Percentiles rank a stretch among this genome's conserved stretches.
These are phyloP conservation scores for Gulo gulo DNA, from an alignment of 2,113 vertebrate species.

Conservation along the genomic window DNA sequence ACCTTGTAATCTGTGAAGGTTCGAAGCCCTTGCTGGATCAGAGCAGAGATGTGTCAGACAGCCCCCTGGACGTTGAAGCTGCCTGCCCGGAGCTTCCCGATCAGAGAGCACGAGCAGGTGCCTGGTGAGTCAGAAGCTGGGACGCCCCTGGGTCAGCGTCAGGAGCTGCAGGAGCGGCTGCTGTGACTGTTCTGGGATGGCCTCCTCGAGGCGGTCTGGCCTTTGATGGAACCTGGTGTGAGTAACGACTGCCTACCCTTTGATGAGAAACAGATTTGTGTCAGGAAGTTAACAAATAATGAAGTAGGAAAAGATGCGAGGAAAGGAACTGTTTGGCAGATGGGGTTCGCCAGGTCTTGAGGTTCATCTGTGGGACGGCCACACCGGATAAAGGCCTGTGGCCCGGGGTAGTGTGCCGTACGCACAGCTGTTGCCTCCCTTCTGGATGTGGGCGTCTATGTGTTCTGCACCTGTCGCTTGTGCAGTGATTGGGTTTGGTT, in stretches of 20 bases:
- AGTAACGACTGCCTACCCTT: background rate
- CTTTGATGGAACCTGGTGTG: conserved; percentile 13
- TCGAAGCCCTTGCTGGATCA: background rate
- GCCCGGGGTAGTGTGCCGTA: accelerated
- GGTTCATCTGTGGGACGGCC: background rate
- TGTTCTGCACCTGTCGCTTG: background rate
- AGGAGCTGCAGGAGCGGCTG: background rate
- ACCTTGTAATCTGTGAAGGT: background rate
- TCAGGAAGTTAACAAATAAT: conserved; percentile 2
- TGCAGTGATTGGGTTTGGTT: background rate
- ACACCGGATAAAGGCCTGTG: background rate
- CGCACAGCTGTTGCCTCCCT: accelerated
- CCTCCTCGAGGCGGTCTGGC: background rate
- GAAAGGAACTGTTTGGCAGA: background rate
- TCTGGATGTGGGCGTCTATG: background rate
- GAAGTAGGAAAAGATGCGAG: background rate
- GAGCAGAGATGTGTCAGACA: background rate
- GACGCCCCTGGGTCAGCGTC: background rate
- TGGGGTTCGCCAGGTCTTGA: background rate
- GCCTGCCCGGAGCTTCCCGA: background rate
- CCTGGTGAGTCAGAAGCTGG: conserved; percentile 21
- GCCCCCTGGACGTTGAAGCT: background rate
- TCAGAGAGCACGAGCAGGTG: background rate
- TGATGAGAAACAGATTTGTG: conserved; percentile 52
- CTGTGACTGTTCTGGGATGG: background rate